Percentiles rank a stretch among this genome's conserved stretches.
Evolutionary conservation across 2,113 vertebrate genomes (phyloP).

Genomic region (Paradoxurus hermaphroditus): DNA sequence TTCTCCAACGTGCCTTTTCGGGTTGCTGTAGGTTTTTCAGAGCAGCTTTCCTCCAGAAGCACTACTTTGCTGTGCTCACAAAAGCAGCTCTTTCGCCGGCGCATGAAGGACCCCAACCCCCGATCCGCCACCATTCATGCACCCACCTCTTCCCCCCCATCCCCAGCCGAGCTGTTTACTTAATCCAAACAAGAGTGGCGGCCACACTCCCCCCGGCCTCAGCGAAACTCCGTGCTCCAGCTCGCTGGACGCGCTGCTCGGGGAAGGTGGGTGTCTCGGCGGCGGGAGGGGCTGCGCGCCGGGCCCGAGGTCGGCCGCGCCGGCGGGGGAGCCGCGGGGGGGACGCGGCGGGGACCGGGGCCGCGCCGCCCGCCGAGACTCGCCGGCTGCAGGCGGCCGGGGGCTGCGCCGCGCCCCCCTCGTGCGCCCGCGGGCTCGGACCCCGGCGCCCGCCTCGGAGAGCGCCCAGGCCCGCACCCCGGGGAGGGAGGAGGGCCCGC

Average conservation of each 20-base stretch:
- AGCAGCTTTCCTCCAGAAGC: not conserved
- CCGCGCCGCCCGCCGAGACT: not conserved
- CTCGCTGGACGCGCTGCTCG: not conserved
- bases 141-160: not conserved
- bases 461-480: rapidly evolving
- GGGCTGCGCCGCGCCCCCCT: not conserved
- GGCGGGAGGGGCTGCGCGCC: not conserved
- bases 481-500: no score
- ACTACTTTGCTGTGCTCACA: not conserved
- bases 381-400: not conserved
- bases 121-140: not conserved
- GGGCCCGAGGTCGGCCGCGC: not conserved
- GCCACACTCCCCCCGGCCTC: not conserved
- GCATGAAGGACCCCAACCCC: not conserved
- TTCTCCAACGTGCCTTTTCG: not conserved
- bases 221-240: not conserved
- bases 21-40: not conserved
- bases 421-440: rapidly evolving
- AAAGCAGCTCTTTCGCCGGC: not conserved
- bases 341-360: not conserved
- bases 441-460: rapidly evolving
- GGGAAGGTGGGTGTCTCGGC: not conserved
- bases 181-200: rapidly evolving
- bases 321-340: not conserved
- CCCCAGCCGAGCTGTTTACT: not conserved